Base-by-base conservation (phyloP, 1,140 invertebrate species). In the Venturia canescens region DNA sequence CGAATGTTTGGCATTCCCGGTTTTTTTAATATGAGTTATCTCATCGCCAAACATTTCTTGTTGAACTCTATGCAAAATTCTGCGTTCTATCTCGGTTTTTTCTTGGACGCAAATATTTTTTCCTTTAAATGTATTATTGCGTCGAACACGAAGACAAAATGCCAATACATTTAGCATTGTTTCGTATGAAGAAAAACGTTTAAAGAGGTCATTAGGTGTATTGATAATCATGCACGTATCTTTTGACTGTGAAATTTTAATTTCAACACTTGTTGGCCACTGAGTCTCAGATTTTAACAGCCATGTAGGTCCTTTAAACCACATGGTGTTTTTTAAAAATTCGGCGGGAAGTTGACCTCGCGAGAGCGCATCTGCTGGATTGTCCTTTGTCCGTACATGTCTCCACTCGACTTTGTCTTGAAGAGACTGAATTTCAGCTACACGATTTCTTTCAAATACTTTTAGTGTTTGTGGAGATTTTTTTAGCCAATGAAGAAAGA, bases 331-430 rank as follows among this genome's bases (percentile, higher is more conserved):
- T 29, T 26, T 50, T 9, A 50, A 53, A 26, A 75, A 75, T 21
- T 75, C 72, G 16, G n/a, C 26, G n/a, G 72, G 72, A 75, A 50
- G 44, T 26, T 75, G 72, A 13, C 72, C 72, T 6, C 72, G 72
- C 3, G 72, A 75, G 1, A 75, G 3, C 5, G 72, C 72, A 11
- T 63, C 60, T 23, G 60, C 60, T 26, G 60, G 60, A 27, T 63
- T 63, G 15, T 63, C 60, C 23, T 63, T 63, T 63, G 60, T 63
- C 1, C 60, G 60, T 63, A 63, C 60, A 63, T 63, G 60, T 27
- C 60, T 63, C 72, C 72, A 75, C 31, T 75, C 72, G 72, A 75
- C 72, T 11, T 53, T 26, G 7, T 4, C 72, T 44, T 27, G 26
- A 29, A 53, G 44, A 13, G 34, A 15, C 29, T 75, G 44, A 50